A percentile compares a stretch with the other conserved stretches of the same genome.
Evolutionary conservation across 2,113 vertebrate genomes (phyloP).

Genomic region (Coracopsis vasa): DNA sequence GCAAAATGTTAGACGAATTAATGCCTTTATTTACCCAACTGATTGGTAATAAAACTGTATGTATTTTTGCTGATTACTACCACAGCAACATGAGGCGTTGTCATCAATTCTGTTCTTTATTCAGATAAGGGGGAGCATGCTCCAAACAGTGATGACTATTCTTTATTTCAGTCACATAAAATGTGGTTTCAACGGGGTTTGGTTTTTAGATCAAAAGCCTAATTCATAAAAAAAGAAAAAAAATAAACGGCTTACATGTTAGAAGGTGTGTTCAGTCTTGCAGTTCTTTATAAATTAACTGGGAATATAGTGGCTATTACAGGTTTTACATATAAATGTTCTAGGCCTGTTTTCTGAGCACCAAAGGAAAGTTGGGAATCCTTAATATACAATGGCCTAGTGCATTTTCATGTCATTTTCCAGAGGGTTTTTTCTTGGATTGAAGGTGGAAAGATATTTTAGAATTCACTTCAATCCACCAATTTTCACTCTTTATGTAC

Average conservation of each 20-base stretch:
- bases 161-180: neutral
- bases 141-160: neutral
- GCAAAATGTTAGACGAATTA: neutral
- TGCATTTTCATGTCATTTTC: neutral
- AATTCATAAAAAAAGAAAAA: neutral
- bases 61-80: conserved; percentile 37
- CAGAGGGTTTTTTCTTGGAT: neutral
- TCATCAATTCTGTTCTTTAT: neutral
- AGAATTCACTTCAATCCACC: neutral
- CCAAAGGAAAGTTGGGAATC: neutral
- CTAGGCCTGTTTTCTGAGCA: neutral
- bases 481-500: neutral
- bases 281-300: neutral
- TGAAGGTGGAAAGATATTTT: neutral
- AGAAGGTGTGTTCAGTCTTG: neutral
- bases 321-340: neutral
- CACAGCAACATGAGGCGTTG: neutral
- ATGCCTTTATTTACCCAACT: neutral
- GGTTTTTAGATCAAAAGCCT: neutral
- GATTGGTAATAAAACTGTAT: neutral
- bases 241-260: neutral
- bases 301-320: neutral
- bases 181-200: neutral
- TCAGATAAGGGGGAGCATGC: neutral
- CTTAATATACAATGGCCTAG: neutral